Conservation (phyloP, 2,888 invertebrate species). For the Nycteola revayana region DNA sequence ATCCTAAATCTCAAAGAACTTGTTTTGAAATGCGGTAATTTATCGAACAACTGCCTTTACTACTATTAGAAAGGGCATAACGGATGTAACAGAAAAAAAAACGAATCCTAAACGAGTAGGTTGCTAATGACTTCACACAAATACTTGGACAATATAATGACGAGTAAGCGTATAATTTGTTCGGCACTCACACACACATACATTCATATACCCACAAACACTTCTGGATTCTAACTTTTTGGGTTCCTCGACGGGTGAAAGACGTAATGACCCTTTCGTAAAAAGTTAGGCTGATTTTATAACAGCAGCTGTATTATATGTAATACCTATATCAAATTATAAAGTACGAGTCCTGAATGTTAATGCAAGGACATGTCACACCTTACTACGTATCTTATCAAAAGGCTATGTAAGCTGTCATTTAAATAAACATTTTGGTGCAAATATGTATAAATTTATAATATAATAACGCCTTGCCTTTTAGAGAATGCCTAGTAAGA, state of each 20-base stretch:
- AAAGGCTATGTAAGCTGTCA: no score
- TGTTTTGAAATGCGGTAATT: not conserved
- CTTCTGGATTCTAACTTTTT: conserved; percentile 25
- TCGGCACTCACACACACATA: conserved; percentile 44
- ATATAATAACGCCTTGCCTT: no score
- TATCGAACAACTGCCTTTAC: conserved; percentile 1
- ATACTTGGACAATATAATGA: conserved; percentile 52
- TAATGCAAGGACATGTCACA: no score
- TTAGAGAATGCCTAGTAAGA: no score
- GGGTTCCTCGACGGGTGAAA: conserved; percentile 30
- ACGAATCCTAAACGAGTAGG: conserved; percentile 40
- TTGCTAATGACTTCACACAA: conserved; percentile 53
- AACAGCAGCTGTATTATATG: not conserved
- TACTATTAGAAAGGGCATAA: conserved; percentile 19
- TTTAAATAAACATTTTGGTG: no score
- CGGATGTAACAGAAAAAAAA: conserved; percentile 35
- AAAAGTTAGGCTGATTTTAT: conserved; percentile 9
- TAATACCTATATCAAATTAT: no score
- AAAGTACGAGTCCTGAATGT: no score
- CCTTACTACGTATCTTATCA: no score
- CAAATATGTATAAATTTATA: no score
- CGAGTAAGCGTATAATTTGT: conserved; percentile 54
- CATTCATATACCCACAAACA: conserved; percentile 44
- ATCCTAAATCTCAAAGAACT: no score
- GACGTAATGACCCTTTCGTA: conserved; percentile 15